Evolutionary conservation across 2,113 vertebrate genomes (phyloP).

Genomic region (Pantherophis guttatus): DNA sequence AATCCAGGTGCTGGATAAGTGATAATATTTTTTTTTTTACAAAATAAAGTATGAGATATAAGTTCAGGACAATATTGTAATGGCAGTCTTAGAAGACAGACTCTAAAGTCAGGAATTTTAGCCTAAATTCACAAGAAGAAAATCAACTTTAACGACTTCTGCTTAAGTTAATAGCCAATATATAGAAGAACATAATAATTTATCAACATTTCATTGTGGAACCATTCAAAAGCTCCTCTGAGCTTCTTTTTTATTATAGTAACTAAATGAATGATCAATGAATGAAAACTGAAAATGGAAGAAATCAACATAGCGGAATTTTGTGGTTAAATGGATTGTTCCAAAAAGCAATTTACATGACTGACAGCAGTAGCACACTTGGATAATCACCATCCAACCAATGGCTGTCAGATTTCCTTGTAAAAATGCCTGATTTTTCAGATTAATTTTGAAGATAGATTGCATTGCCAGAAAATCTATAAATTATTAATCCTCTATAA

Average conservation of each 20-base stretch:
- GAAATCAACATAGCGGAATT: neutral
- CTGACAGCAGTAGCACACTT: conserved; percentile 52
- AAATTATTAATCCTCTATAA: neutral
- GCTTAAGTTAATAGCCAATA: neutral
- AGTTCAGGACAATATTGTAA: neutral
- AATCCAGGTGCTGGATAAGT: neutral
- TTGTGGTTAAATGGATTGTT: conserved; percentile 41
- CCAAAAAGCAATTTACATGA: conserved; percentile 60
- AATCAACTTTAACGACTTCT: neutral
- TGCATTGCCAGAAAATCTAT: conserved; percentile 20
- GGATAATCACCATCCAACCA: conserved; percentile 37
- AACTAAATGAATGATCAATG: conserved; percentile 27
- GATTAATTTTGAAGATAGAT: conserved; percentile 23
- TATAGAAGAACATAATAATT: neutral
- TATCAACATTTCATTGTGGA: neutral
- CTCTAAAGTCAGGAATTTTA: neutral
- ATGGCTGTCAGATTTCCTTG: conserved; percentile 12
- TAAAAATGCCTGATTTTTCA: conserved; percentile 40
- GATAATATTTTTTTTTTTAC: neutral
- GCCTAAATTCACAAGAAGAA: neutral
- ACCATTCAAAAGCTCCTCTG: neutral
- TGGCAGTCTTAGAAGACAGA: neutral
- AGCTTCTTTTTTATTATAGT: neutral
- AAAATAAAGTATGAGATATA: neutral
- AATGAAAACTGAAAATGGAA: conserved; percentile 14